Evolutionary conservation across 2,113 vertebrate genomes (phyloP).

Genomic region (Cygnus buccinator): DNA sequence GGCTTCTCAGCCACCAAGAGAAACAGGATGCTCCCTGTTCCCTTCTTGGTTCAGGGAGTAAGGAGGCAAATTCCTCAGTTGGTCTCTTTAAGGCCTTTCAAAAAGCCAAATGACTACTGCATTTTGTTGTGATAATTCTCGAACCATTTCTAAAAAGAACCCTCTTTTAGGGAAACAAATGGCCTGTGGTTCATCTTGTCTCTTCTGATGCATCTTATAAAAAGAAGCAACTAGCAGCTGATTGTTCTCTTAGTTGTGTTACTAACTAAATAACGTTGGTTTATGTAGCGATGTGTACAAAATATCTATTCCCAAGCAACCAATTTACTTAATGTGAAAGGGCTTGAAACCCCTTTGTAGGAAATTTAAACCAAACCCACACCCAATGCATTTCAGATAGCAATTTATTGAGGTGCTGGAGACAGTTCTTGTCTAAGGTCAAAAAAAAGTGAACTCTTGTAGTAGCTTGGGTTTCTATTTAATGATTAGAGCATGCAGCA

Average conservation of each 20-base stretch:
- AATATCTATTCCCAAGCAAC: not conserved
- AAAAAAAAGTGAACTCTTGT: not conserved
- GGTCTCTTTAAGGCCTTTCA: not conserved
- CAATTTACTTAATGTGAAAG: not conserved
- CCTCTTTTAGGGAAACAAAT: not conserved
- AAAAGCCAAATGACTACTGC: not conserved
- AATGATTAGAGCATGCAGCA: not conserved
- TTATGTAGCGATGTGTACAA: not conserved
- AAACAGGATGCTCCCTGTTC: not conserved
- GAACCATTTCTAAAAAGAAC: rapidly evolving
- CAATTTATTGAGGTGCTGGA: not conserved
- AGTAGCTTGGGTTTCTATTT: not conserved
- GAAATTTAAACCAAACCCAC: not conserved
- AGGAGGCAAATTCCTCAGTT: not conserved
- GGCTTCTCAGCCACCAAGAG: not conserved
- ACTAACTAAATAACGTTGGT: not conserved
- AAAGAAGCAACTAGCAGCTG: not conserved
- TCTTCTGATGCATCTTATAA: not conserved
- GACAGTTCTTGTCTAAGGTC: not conserved
- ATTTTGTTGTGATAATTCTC: not conserved
- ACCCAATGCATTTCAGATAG: not conserved
- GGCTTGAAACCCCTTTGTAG: not conserved
- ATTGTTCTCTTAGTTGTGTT: not conserved
- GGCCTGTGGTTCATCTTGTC: not conserved
- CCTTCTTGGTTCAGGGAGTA: not conserved